Percentiles rank a stretch among this genome's conserved stretches.
Evolutionary conservation across 2,113 vertebrate genomes (phyloP).

Genomic region (Cynopterus brachyotis): DNA sequence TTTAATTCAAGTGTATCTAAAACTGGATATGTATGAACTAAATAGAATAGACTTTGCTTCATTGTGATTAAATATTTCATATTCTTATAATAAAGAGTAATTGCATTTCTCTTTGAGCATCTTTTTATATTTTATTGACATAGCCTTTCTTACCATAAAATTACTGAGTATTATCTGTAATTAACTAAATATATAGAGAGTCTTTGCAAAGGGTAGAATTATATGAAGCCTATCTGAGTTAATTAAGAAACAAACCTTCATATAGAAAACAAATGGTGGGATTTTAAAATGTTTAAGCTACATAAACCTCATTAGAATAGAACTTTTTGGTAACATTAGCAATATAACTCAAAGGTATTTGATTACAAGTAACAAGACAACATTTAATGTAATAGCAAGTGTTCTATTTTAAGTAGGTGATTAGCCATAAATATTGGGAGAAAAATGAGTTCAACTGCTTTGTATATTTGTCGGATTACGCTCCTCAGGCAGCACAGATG

Average conservation of each 20-base stretch:
- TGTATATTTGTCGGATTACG: fast-evolving
- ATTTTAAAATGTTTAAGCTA: neutral
- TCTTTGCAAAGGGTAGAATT: neutral
- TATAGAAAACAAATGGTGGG: neutral
- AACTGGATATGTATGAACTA: neutral
- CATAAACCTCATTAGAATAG: neutral
- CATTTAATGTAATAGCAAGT: neutral
- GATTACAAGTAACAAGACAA: neutral
- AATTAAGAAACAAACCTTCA: neutral
- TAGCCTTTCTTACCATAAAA: neutral
- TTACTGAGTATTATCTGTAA: neutral
- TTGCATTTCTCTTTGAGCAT: neutral
- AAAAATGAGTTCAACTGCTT: neutral
- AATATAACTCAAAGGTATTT: neutral
- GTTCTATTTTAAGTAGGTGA: neutral
- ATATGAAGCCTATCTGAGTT: neutral
- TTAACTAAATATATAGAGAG: neutral
- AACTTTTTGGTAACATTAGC: neutral
- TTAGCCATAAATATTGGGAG: neutral
- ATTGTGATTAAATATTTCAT: neutral
- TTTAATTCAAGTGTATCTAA: conserved; percentile 6
- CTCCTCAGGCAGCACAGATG: neutral
- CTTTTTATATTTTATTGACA: neutral
- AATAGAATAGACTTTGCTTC: neutral
- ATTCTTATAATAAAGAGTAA: neutral